Base-by-base conservation (phyloP, 2,113 vertebrate species). In the Colaptes auratus region DNA sequence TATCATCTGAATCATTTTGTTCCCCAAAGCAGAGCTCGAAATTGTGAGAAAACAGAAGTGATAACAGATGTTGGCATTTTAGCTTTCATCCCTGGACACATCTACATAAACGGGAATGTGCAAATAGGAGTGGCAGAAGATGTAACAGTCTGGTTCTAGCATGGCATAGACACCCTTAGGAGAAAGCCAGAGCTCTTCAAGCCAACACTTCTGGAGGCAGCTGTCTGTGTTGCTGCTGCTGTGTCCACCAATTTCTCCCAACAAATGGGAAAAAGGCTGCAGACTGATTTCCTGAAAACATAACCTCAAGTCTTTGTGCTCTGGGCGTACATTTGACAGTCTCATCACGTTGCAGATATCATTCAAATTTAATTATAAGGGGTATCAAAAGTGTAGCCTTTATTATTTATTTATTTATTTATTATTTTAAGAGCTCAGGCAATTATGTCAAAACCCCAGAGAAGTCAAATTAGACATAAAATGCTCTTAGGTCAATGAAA, bases 391-490 rank as follows among this genome's bases (percentile, higher is more conserved):
- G 55, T 59, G 31, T 65, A 79, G 42, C 5, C 59, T 55, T 59
- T 53, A 78, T 86, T 28, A 59, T 52, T 52, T 52, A 52, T 24
- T 23, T 52, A 24, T 52, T 52, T 52, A 25, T 48, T 48, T 48
- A 7, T 48, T 9, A 70, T 82, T 90, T 89, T 84, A 82, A 88
- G 30, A 79, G 35, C 64, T 82, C 67, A 52, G 39, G 27, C 46
- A 85, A 64, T 27, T 73, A 78, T 60, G 60, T 77, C 76, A 95
- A 93, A 93, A 81, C 19, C 56, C 42, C 35, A 81, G 72, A 83
- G 82, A 88, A 90, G 61, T 9, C 65, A 95, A 88, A 86, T 92
- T 83, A 90, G 72, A 71, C 31, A 70, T 73, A 88, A 93, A 88
- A 88, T 27, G 56, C 56, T 80, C 59, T 74, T 46, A 91, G 76